These are phyloP conservation scores for Patella pellucida DNA, from an alignment of 2,888 invertebrate species.

Conservation along the genomic window DNA sequence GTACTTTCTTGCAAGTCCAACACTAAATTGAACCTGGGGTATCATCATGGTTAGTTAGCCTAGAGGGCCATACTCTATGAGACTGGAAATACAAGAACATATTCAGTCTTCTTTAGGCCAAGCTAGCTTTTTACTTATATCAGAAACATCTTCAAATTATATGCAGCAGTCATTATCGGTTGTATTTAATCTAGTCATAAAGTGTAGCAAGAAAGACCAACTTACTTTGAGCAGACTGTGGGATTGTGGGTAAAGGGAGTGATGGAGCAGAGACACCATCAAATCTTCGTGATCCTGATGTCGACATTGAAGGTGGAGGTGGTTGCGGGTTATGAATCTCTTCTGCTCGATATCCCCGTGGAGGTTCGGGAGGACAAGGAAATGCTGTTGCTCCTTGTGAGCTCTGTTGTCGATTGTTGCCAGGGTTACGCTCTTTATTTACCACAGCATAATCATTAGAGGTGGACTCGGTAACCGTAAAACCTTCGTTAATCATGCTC, in stretches of 20 bases:
- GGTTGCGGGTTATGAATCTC: constrained; percentile 6
- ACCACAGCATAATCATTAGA: constrained; percentile 28
- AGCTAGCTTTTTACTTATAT: no score
- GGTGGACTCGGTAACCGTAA: not conserved
- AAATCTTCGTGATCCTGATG: not conserved
- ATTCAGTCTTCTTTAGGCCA: no score
- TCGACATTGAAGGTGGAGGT: not conserved
- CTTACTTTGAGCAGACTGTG: not conserved
- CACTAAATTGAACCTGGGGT: no score
- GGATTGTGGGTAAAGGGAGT: not conserved
- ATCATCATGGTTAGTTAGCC: no score
- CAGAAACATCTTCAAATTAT: no score
- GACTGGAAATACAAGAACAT: no score
- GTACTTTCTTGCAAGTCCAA: no score
- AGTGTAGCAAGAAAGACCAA: no score
- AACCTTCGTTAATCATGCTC: not conserved
- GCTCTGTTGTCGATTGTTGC: not conserved
- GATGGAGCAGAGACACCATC: not conserved
- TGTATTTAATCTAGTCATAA: no score
- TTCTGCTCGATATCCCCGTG: constrained; percentile 36
- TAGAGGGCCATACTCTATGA: no score
- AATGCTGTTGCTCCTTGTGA: constrained; percentile 15
- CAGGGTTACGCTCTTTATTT: constrained; percentile 22
- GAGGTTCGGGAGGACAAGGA: constrained; percentile 34
- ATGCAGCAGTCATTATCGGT: no score